These are phyloP conservation scores for Drosophila ironensis DNA, from an alignment of 1,140 invertebrate species.

Conservation along the genomic window DNA sequence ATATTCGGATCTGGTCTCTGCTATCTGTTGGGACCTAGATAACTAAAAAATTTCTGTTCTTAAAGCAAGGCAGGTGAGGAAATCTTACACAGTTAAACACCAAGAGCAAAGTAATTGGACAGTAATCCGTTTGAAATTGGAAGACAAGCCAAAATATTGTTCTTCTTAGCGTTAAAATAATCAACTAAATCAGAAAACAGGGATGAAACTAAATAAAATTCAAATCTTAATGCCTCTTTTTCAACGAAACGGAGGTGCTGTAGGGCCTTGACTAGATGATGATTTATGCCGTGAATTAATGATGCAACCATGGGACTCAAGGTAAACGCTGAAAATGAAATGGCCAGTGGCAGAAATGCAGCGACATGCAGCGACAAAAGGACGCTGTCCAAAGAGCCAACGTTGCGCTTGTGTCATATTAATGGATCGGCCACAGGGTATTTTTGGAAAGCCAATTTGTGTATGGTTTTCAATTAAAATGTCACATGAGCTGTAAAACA, in stretches of 20 bases:
- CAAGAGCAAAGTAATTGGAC: too few species aligned
- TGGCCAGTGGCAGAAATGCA: background rate
- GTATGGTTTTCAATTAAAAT: conserved; percentile 57
- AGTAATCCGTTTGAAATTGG: too few species aligned
- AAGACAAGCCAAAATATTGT: too few species aligned
- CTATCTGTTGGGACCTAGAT: too few species aligned
- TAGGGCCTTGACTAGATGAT: conserved; percentile 33
- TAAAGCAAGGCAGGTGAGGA: too few species aligned
- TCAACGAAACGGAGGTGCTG: too few species aligned
- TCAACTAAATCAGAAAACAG: too few species aligned
- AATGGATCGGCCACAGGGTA: conserved; percentile 23
- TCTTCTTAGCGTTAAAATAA: too few species aligned
- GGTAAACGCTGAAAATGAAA: conserved; percentile 7
- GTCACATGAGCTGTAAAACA: conserved; percentile 36
- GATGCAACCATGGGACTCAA: conserved; percentile 20
- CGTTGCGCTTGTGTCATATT: conserved; percentile 43
- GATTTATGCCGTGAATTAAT: conserved; percentile 57
- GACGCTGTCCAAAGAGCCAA: conserved; percentile 9
- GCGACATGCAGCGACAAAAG: background rate
- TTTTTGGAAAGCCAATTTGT: conserved; percentile 40
- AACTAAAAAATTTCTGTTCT: too few species aligned
- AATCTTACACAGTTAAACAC: too few species aligned
- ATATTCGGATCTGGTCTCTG: too few species aligned
- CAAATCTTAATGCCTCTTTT: conserved; percentile 50
- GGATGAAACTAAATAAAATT: too few species aligned